A percentile compares a stretch with the other conserved stretches of the same genome.
phyloP scores from a whole-genome alignment of 1,140 invertebrate genomes.

The Coelopa frigida region DNA sequence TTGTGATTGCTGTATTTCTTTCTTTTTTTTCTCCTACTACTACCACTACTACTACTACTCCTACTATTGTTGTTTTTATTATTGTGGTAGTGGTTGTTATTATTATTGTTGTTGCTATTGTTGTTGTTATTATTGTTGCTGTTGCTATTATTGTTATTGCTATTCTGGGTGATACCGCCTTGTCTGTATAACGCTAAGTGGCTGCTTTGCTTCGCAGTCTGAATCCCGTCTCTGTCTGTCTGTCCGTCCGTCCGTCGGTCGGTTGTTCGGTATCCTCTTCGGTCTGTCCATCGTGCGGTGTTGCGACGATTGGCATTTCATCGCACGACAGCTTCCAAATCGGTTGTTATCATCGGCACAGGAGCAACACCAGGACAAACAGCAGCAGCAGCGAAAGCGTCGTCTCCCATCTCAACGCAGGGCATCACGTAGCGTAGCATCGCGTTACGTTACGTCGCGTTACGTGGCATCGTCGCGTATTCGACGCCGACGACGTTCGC shows the following conservation, averaged over 20 bases:
- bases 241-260: conserved; percentile 10
- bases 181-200: conserved; percentile 3
- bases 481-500: conserved; percentile 1
- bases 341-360: conserved; percentile 16
- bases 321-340: conserved; percentile 19
- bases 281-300: conserved; percentile 4
- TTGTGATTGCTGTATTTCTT: background rate
- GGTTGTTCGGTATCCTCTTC: conserved; percentile 30
- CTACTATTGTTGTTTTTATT: conserved; percentile 16
- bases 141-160: conserved; percentile 15
- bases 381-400: too few species aligned
- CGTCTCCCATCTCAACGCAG: too few species aligned
- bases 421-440: too few species aligned
- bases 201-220: background rate
- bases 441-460: too few species aligned
- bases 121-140: conserved; percentile 5
- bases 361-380: too few species aligned
- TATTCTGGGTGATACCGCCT: conserved; percentile 23
- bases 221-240: background rate
- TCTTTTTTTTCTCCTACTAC: too few species aligned
- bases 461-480: too few species aligned
- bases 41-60: too few species aligned
- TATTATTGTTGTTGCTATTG: conserved; percentile 14
- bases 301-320: conserved; percentile 17
- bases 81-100: conserved; percentile 20